Evolutionary conservation across 2,888 invertebrate species (phyloP).

Genomic region (Synergus gifuensis): DNA sequence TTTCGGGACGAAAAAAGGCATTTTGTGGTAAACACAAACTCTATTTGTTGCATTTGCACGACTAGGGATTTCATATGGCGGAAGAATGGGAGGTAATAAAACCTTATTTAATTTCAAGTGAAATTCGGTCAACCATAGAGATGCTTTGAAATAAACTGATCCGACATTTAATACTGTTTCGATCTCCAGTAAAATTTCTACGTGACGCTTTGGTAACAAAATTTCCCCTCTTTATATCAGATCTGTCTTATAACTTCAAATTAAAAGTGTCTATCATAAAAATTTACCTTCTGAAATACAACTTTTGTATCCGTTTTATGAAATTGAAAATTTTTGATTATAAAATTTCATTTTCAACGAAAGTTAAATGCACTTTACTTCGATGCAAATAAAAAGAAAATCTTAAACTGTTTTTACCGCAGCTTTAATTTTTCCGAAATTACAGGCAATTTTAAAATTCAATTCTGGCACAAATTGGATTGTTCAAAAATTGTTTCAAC

Average conservation of each 20-base stretch:
- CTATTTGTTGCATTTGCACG: no score
- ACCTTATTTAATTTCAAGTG: background rate
- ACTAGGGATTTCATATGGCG: background rate
- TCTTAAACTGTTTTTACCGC: background rate
- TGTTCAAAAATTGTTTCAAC: background rate
- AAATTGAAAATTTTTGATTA: background rate
- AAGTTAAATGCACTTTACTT: background rate
- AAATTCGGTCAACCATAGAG: background rate
- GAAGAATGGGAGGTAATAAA: background rate
- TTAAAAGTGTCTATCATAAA: background rate
- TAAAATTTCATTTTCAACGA: background rate
- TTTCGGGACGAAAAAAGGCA: no score
- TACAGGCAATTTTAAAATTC: background rate
- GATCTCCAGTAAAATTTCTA: background rate
- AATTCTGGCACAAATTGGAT: background rate
- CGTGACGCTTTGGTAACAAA: background rate
- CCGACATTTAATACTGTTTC: background rate
- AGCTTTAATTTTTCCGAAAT: no score
- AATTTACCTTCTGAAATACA: background rate
- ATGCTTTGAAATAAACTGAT: background rate
- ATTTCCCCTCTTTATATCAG: background rate
- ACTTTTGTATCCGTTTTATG: background rate
- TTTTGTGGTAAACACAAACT: no score
- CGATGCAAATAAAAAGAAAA: background rate
- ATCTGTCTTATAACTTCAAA: background rate